A percentile compares a stretch with the other conserved stretches of the same genome.
Evolutionary conservation across 2,888 invertebrate species (phyloP).

Genomic region (Halocaridina rubra): DNA sequence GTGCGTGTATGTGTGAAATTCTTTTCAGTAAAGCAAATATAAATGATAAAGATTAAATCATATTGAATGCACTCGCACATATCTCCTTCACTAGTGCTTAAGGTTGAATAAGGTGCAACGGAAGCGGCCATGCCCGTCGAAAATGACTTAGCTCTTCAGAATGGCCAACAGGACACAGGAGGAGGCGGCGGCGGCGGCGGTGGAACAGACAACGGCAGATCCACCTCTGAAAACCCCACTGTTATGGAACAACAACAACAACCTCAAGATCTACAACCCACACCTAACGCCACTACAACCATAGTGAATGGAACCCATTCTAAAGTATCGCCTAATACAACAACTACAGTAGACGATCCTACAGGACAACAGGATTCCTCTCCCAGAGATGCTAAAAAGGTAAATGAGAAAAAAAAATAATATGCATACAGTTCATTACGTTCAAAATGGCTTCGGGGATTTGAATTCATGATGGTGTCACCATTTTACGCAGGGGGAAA

Average conservation of each 20-base stretch:
- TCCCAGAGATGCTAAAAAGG: constrained; percentile 45
- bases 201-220: not conserved
- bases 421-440: no score
- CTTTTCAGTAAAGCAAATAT: constrained; percentile 10
- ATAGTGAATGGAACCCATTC: constrained; percentile 44
- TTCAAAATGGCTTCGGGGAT: no score
- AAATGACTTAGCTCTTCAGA: constrained; percentile 35
- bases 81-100: not conserved
- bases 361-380: constrained; percentile 12
- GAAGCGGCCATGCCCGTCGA: constrained; percentile 34
- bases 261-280: constrained; percentile 2
- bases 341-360: no score
- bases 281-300: constrained; percentile 24
- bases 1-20: constrained; percentile 23
- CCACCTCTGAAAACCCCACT: not conserved
- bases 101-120: not conserved
- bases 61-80: constrained; percentile 9
- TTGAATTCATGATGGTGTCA: no score
- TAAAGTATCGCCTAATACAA: not conserved
- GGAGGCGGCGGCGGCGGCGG: constrained; percentile 32
- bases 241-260: not conserved
- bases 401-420: constrained; percentile 1
- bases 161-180: constrained; percentile 36
- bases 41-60: constrained; percentile 23
- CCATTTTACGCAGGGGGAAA: no score